Base-by-base conservation (phyloP, 2,888 invertebrate species). In the Drosophila kambysellisi region DNA sequence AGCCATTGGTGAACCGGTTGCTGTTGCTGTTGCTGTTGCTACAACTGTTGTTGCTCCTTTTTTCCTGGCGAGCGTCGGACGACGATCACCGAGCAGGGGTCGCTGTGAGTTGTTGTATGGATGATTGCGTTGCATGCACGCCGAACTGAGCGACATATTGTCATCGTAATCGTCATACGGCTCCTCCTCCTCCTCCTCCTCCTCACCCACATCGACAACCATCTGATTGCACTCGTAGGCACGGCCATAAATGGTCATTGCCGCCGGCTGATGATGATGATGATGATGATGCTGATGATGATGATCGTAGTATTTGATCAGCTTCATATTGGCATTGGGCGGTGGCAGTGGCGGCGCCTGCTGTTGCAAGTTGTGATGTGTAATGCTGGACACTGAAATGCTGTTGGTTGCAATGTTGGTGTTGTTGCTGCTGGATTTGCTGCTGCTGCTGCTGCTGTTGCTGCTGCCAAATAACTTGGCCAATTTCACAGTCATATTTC, bases 61-160 rank as follows among this genome's bases (percentile, higher is more conserved):
- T 70, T 61, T 89, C 76, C 89, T 90, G 74, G 83, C 81, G 69
- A 88, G 41, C 60, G 66, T 29, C 1, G 81, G 83, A 7, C 74
- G 82, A 12, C 91, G 84, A 70, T 92, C 90, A 76, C 87, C 88
- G 58, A 93, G 82, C 67, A 93, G 78, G 29, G 93, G 93, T 46
- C 93, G 90, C 77, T 93, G 92, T 7, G 92, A 92, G 63, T 90
- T 92, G 82, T 93, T 93, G 70, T 89, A 93, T 25, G 92, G 92
- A 90, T 93, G 93, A 81, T 91, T 92, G 65, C 92, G 92, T 79
- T 92, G 88, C 84, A 92, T 91, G 77, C 90, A 88, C 30, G 83
- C 83, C 70, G 87, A 82, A 50, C 80, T 76, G 0, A 82, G 12
- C 20, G 85, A 82, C 75, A 80, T 76, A 52, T 75, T 70, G 77